phyloP scores from a whole-genome alignment of 2,797 vertebrate species.

The Chlorospingus flavigularis region DNA sequence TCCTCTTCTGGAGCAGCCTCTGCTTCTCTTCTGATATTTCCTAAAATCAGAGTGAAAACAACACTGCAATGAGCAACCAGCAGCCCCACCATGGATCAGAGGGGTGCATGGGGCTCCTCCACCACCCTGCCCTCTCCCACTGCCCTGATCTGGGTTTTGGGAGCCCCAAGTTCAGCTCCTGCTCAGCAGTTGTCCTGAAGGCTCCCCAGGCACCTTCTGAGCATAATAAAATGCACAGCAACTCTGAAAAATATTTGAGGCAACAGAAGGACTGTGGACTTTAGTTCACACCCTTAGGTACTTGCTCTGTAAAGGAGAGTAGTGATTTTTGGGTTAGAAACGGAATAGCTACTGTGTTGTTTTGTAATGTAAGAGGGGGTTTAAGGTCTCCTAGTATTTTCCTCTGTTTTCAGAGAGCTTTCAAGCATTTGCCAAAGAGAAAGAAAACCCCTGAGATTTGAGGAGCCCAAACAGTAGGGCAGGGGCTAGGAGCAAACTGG shows the following conservation, averaged over 20 bases:
- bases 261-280: background rate
- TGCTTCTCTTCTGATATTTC: constrained; percentile 89
- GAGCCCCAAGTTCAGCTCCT: background rate
- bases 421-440: background rate
- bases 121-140: background rate
- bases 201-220: background rate
- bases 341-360: background rate
- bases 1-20: constrained; percentile 88
- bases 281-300: accelerated
- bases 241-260: background rate
- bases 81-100: background rate
- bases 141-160: too few relatives aligned
- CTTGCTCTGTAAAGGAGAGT: background rate
- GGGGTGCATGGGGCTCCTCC: background rate
- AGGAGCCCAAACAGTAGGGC: background rate
- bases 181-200: background rate
- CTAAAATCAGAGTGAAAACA: constrained; percentile 66
- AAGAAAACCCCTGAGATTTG: background rate
- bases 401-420: background rate
- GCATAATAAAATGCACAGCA: background rate
- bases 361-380: background rate
- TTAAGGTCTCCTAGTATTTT: background rate
- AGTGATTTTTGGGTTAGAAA: background rate
- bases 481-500: background rate
- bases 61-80: background rate